Percentiles rank a stretch among this genome's conserved stretches.
Conservation (phyloP, 2,797 vertebrate genomes). For the Brachyrhaphis roseni region DNA sequence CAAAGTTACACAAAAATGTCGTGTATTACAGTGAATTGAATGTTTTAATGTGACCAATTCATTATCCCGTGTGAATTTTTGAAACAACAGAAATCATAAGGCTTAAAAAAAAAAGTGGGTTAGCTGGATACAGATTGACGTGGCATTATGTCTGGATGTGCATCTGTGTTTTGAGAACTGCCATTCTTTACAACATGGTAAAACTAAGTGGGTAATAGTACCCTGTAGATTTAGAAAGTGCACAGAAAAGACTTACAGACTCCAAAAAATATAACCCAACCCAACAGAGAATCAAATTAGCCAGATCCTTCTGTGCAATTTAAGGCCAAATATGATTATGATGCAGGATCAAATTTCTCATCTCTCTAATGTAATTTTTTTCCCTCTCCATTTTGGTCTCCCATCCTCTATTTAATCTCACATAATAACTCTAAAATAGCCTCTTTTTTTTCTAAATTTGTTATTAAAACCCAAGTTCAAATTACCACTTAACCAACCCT, state of each 20-base stretch:
- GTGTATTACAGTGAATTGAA: not conserved
- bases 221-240: not conserved
- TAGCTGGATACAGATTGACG: not conserved
- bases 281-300: not conserved
- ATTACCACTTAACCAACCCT: slow-evolving; percentile 29
- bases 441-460: slow-evolving; percentile 13
- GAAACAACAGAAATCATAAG: not conserved
- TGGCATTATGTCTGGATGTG: not conserved
- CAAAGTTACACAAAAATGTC: not conserved
- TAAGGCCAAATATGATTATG: not conserved
- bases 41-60: not conserved
- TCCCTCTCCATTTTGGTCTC: not conserved
- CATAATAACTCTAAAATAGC: slow-evolving; percentile 46
- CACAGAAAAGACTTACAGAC: not conserved
- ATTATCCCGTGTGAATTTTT: not conserved
- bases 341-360: not conserved
- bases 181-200: not conserved
- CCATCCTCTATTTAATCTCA: slow-evolving; percentile 4
- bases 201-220: not conserved
- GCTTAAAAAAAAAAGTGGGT: not conserved
- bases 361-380: not conserved
- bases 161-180: not conserved
- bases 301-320: not conserved
- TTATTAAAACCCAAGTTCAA: slow-evolving; percentile 33
- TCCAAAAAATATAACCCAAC: not conserved